Base-by-base conservation (phyloP, 1,140 invertebrate species). In the Ridgeia piscesae region DNA sequence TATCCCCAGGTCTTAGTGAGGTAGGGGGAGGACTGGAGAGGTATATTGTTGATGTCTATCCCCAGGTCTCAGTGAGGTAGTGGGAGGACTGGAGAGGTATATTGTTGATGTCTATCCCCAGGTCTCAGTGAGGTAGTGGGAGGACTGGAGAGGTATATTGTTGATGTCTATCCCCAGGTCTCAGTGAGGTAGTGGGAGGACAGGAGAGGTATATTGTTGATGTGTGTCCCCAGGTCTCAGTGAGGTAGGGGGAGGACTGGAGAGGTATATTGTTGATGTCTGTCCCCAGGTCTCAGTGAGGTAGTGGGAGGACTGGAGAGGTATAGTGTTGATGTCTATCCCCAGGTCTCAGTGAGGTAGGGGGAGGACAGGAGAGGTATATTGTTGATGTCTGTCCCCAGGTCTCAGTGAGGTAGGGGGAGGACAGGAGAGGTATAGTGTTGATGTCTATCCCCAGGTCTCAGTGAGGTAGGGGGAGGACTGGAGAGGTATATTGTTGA, bases 171-270 rank as follows among this genome's bases (percentile, higher is more conserved):
- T 42, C 77, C 33, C 77, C 42, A 42, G 42, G 42, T 94, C 94
- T 97, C 14, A 96, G 96, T 95, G 97, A 97, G 97, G 99, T 99
- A 11, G 98, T 99, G 50, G 98, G 98, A 89, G 99, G 98, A 90
- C 97, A 99, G 34, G 99, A n/a, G 4, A 6, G 11, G 42, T 42
- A 42, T 11, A 42, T 42, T 42, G 42, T 11, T 42, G 4, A 11
- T 42, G 42, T 42, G 42, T 11, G 11, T 11, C 11, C 4, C 42
- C 11, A 42, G 4, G 42, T 42, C 42, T 42, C 42, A 42, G 4
- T 42, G 42, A 42, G 42, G 42, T 4, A 6, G 42, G 4, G 4
- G 42, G 42, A 42, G 42, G 11, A 31, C 33, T 33, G 92, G 33
- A 33, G 33, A 34, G 27, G 8, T 14, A 35, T 21, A 27, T 92